Evolutionary conservation across 2,888 invertebrate species (phyloP).

Genomic region (Timema podura): DNA sequence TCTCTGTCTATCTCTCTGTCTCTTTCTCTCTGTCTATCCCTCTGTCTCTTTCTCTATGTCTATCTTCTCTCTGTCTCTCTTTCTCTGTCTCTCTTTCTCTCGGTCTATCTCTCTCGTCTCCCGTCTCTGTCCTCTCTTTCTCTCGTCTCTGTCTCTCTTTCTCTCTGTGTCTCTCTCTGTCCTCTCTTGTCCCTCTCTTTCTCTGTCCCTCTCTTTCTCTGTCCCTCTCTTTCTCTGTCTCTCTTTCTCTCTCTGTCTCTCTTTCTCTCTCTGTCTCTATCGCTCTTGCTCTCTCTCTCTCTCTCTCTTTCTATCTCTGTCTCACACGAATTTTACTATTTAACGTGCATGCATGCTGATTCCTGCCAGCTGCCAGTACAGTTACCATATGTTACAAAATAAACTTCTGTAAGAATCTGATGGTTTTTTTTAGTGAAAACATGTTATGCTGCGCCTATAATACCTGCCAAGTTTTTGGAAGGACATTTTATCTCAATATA

Average conservation of each 20-base stretch:
- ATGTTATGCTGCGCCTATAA: too few relatives aligned
- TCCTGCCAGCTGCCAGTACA: too few relatives aligned
- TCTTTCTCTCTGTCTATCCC: background rate
- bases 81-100: background rate
- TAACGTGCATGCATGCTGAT: too few relatives aligned
- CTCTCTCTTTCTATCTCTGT: background rate
- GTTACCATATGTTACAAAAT: too few relatives aligned
- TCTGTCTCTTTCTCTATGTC: background rate
- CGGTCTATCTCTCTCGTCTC: background rate
- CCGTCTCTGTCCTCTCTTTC: background rate
- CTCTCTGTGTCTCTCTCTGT: background rate
- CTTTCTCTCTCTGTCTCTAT: background rate
- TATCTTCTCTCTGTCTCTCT: background rate
- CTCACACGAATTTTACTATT: background rate
- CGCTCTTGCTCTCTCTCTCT: background rate
- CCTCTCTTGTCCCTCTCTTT: background rate
- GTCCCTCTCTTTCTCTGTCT: background rate
- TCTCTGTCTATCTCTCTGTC: background rate
- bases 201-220: background rate
- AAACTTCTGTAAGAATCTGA: too few relatives aligned
- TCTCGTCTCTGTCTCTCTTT: background rate
- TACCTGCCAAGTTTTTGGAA: too few relatives aligned
- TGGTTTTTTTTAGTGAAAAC: too few relatives aligned
- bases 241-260: background rate
- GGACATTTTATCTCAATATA: too few relatives aligned